Evolutionary conservation across 2,113 vertebrate species (phyloP), one percentile per base, ranked within the genome.

Genomic region (Sorex fumeus): DNA sequence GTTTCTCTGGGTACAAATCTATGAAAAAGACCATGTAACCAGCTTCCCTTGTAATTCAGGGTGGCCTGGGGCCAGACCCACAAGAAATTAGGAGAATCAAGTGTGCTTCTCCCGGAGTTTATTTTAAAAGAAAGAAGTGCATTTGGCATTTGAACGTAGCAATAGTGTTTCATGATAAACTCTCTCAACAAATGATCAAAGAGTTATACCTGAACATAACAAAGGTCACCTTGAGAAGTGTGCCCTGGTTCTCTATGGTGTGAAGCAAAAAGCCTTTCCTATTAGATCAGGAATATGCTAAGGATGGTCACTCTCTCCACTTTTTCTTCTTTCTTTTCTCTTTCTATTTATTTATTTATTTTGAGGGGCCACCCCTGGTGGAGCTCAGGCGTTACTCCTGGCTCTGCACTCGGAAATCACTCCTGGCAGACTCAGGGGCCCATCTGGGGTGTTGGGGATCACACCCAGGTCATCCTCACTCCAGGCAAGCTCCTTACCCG

Each of bases 251-350:
- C 27, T 74, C 43, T 43, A 1, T 72, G n/a, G 53, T 53, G 0
- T 79, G 53, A 79, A 85, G n/a, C 60, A 71, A 78, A 83, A 88
- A 69, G 23, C 7, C 18, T 89, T 43, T 93, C 28, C 23, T 84
- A 32, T 84, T 16, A n/a, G 21, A 72, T 78, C 45, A 72, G 53
- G 27, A 84, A 28, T 12, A 66, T 84, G 79, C 83, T 27, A 62
- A 43, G n/a, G 7, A 18, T 32, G 43, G 10, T 19, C 40, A 30
- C 21, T 72, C n/a, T 70, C 50, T 27, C 32, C 40, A 78, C 71
- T 32, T 88, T n/a, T 78, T 50, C 13, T 13, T 50, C 47, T 50
- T 50, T 50, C 10, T 50, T 50, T 10, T 50, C 10, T 50, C 47
- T 50, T 50, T 50, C 13, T 50, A 7, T 13, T 50, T 50, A 50